A percentile compares a stretch with the other conserved stretches of the same genome.
Conservation (phyloP, 2,888 invertebrate genomes). For the Sialis fuliginosa region DNA sequence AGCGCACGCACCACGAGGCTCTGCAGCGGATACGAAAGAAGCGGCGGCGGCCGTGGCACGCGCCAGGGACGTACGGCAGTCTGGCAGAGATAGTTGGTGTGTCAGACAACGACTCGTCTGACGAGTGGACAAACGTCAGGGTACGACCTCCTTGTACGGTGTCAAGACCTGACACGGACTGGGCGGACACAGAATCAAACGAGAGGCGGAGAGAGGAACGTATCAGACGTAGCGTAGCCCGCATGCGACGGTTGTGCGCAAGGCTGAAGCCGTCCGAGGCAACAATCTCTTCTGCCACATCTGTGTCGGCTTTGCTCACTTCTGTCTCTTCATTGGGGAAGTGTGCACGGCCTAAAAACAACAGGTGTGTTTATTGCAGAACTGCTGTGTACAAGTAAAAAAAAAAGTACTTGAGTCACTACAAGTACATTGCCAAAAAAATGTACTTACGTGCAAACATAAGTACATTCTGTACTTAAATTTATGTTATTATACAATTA, state of each 20-base stretch:
- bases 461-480: too few relatives aligned
- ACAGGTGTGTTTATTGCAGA: background rate
- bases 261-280: too few relatives aligned
- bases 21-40: constrained; percentile 20
- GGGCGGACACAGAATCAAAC: too few relatives aligned
- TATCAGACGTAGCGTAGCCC: too few relatives aligned
- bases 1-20: constrained; percentile 22
- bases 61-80: background rate
- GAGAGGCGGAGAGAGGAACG: too few relatives aligned
- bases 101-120: constrained; percentile 3
- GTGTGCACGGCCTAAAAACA: background rate
- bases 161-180: too few relatives aligned
- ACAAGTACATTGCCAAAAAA: too few relatives aligned
- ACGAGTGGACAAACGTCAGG: background rate
- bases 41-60: background rate
- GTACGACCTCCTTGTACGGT: background rate
- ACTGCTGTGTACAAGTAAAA: too few relatives aligned
- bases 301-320: background rate
- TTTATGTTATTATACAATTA: too few relatives aligned
- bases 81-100: background rate
- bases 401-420: too few relatives aligned
- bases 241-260: background rate
- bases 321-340: background rate
- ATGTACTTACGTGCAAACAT: too few relatives aligned
- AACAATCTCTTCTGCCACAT: background rate